Evolutionary conservation across 2,797 vertebrate species (phyloP), one percentile per base, ranked within the genome.

Genomic region (Myiotriccus ornatus): DNA sequence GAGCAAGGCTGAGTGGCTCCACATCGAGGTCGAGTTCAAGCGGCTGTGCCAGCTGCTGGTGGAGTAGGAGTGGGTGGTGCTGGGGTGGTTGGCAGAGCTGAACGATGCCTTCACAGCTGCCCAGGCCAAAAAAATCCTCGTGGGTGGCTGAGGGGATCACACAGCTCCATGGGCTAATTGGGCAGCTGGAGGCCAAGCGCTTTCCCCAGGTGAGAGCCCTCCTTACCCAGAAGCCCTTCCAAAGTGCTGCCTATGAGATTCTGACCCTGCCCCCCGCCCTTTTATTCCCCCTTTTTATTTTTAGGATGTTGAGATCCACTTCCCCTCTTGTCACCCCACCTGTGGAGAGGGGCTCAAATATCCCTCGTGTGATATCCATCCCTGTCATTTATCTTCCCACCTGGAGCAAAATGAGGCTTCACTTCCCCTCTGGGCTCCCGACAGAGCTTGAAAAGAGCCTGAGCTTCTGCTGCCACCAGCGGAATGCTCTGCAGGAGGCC

Each of bases 331-430:
- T 28, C 22, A 32, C 30, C 22, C 12, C 14, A 37, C 3, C 9
- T 28, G 76, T 0, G 1, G 64, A 41, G 44, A 22, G 22, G 30
- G 5, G 18, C n/a, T 63, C 32, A 41, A 64, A 27, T 5, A 23
- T 14, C 5, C 6, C 0, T 15, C 3, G 0, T 0, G 0, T 28
- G 21, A 53, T 14, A 23, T 7, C 24, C 10, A 2, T 30, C 9
- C 7, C 21, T 43, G 9, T 49, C 0, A 11, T 34, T 68, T 57
- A 12, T 62, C 16, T 53, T 20, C 8, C 10, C 35, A n/a, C 28
- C 1, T 20, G 57, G 35, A 75, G 12, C 8, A 8, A 60, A 39
- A 19, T 17, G n/a, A 27, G 17, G 30, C 35, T 60, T 17, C 41
- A 35, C 3, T 57, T 70, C 14, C 47, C 20, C 0, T 20, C 18